phyloP scores from a whole-genome alignment of 2,888 invertebrate species.

The Metallyticus violacea region DNA sequence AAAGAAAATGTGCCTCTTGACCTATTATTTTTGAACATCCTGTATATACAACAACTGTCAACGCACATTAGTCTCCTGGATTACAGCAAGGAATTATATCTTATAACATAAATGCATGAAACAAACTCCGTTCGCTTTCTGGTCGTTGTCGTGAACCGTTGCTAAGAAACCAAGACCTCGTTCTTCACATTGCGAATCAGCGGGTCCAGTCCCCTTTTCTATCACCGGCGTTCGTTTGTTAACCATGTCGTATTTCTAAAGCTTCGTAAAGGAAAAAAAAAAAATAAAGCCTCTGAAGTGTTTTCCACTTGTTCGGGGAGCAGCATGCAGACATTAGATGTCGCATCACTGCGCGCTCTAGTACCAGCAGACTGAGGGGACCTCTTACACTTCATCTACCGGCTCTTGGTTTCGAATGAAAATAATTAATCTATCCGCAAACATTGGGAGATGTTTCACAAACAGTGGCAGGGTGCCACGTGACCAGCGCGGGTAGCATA shows the following conservation, averaged over 20 bases:
- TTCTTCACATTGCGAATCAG: not conserved
- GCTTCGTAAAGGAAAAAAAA: not conserved
- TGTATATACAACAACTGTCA: too few species aligned
- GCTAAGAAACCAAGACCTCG: not conserved
- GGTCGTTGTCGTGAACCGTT: not conserved
- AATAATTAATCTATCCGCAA: constrained; percentile 7
- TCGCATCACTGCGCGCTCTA: not conserved
- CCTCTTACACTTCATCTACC: not conserved
- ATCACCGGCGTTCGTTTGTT: not conserved
- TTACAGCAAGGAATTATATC: too few species aligned
- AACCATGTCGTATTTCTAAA: not conserved
- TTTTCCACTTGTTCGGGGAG: not conserved
- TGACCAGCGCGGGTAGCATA: not conserved
- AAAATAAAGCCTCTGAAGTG: not conserved
- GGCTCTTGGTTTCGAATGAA: not conserved
- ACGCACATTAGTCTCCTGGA: too few species aligned
- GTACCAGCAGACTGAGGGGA: not conserved
- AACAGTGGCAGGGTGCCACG: not conserved
- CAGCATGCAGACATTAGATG: not conserved
- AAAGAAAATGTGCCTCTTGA: too few species aligned
- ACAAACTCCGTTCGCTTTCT: not conserved
- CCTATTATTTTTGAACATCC: too few species aligned
- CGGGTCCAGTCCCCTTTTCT: not conserved
- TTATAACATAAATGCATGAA: not conserved
- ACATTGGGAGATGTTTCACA: not conserved